These are phyloP conservation scores for Sceloporus tristichus DNA, from an alignment of 2,113 vertebrate genomes.

Conservation along the genomic window DNA sequence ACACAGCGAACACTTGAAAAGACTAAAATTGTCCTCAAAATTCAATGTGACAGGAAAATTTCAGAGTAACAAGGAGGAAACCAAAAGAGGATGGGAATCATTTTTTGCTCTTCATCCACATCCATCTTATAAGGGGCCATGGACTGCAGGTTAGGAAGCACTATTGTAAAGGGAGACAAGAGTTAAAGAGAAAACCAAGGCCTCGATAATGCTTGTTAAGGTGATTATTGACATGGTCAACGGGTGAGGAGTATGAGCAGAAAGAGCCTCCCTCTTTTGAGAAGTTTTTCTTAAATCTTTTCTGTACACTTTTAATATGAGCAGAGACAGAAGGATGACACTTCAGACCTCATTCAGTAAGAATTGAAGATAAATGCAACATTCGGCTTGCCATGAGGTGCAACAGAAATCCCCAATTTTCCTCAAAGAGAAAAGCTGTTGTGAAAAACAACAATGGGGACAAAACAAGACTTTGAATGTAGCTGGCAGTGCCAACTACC, in stretches of 20 bases:
- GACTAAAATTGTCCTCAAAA: too few relatives aligned
- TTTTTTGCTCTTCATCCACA: too few relatives aligned
- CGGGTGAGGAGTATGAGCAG: neutral
- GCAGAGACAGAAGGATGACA: neutral
- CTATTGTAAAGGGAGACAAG: neutral
- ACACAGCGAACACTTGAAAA: too few relatives aligned
- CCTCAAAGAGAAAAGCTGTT: neutral
- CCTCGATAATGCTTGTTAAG: too few relatives aligned
- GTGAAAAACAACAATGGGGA: neutral
- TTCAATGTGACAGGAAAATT: too few relatives aligned
- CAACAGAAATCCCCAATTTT: neutral
- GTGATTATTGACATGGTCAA: neutral
- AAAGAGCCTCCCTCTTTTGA: neutral
- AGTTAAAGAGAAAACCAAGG: too few relatives aligned
- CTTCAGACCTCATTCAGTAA: neutral
- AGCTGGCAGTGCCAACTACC: neutral
- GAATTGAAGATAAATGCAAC: neutral
- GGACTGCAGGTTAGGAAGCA: neutral
- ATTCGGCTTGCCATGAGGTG: neutral
- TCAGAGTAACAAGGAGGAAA: too few relatives aligned
- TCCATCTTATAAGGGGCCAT: too few relatives aligned
- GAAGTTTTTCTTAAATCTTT: neutral
- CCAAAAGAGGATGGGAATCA: too few relatives aligned
- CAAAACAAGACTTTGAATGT: rapidly evolving
- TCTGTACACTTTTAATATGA: neutral